Base-by-base conservation (phyloP, 1,140 invertebrate species). In the Drosophila athabasca region DNA sequence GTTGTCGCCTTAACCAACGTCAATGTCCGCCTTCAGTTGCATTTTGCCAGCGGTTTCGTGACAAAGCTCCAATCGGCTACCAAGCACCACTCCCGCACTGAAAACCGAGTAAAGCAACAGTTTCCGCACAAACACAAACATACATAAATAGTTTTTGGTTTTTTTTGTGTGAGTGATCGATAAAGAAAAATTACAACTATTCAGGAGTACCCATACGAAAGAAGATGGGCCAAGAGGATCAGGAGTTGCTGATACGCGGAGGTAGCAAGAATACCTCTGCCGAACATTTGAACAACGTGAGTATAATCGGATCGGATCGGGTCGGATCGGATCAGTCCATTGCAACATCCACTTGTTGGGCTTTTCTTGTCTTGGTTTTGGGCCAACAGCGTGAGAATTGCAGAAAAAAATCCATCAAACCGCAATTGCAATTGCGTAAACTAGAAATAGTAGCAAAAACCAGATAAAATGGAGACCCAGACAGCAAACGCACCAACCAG, bases 211-310 rank as follows among this genome's bases (percentile, higher is more conserved):
- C 19, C 41, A 46, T 9, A 39, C 57, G 22, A n/a, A 15, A 48
- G 11, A 15, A 15, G 8, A 90, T 90, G 89, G 89, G 89, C 51
- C 89, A 90, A 72, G 89, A 90, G 85, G 89, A 90, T 90, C 89
- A 90, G 69, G 89, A 90, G 66, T 50, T 90, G 50, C 51, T 90
- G 52, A 67, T 90, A 57, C 76, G 82, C 46, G 84, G 90, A 24
- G 74, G 79, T 55, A 90, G 87, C 71, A 90, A 89, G 35, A 62
- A 82, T 39, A 61, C 81, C n/a, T 90, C 89, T 3, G 84, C 82
- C 45, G 89, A 90, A 70, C 90, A 85, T 70, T 43, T 90, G 44
- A 66, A 84, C 55, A 89, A 73, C 57, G 89, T 90, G 65, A 90
- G 82, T 82, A 55, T 51, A 9, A 51, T 52, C 35, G 29, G 17